Percentiles rank a stretch among this genome's conserved stretches.
Evolutionary conservation across 2,888 invertebrate species (phyloP).

Genomic region (Neoascia interrupta): DNA sequence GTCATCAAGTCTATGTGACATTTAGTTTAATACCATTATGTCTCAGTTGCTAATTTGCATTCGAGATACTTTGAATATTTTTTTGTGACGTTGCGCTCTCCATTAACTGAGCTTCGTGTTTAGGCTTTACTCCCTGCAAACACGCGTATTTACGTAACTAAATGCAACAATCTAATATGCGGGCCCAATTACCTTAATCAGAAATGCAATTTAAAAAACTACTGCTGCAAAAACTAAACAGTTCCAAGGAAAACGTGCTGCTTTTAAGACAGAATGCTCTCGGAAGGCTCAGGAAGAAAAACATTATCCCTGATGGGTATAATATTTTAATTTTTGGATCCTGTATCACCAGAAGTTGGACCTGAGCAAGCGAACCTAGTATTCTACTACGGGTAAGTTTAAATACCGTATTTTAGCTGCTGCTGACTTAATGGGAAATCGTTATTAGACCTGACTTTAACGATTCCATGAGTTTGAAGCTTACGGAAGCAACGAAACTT

Average conservation of each 20-base stretch:
- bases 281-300: neutral
- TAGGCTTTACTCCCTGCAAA: too few species aligned
- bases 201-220: conserved; percentile 3
- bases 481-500: conserved; percentile 35
- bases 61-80: too few species aligned
- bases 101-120: too few species aligned
- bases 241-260: neutral
- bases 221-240: neutral
- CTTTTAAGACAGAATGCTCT: conserved; percentile 28
- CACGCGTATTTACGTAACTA: too few species aligned
- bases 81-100: too few species aligned
- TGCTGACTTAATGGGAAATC: neutral
- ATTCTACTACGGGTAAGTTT: conserved; percentile 43
- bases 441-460: conserved; percentile 22
- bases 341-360: neutral
- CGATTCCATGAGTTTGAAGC: conserved; percentile 15
- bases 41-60: too few species aligned
- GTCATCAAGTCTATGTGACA: too few species aligned
- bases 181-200: conserved; percentile 39
- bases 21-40: too few species aligned
- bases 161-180: conserved; percentile 24
- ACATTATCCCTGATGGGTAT: neutral
- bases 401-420: neutral
- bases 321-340: neutral
- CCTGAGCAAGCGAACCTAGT: conserved; percentile 29